Evolutionary conservation across 2,888 invertebrate species (phyloP), one percentile per base, ranked within the genome.

Genomic region (Serrognathus titanus): DNA sequence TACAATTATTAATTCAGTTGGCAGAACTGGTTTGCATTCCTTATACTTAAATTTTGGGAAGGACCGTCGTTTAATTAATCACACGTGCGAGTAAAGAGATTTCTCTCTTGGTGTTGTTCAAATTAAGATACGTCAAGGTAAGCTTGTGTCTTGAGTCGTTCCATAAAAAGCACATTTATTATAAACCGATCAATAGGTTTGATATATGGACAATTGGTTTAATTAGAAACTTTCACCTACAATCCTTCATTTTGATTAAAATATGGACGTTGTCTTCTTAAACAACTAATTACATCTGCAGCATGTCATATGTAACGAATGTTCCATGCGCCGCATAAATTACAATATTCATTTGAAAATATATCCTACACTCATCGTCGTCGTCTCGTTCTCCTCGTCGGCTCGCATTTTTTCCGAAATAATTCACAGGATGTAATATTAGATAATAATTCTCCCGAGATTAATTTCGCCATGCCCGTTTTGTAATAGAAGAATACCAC

Each of bases 211-310:
- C 53, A 53, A 53, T 46, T 46, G 53, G 46, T 46, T 53, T 53
- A 53, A 53, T 53, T 53, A 53, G 53, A 47, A 47, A 53, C 53
- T 53, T 53, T 53, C 53, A 53, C 53, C 53, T 47, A 50, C 35
- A 16, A 38, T 35, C 20, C 39, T 24, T 47, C 47, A 35, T 8
- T 39, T 11, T 47, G 37, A 46, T 53, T 53, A 53, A 53, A 38
- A 53, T 53, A 53, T 47, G 46, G 35, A 37, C 53, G 46, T 53
- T 53, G 53, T 53, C 53, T 11, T 53, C 47, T 39, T 53, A 47
- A 53, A 53, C 47, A 53, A 39, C 47, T 53, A 53, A 53, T 53
- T 53, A 53, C 47, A 53, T 53, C 46, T 53, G 20, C 47, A 20
- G 53, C 38, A 53, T 47, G 53, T 46, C 53, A 47, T 36, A 46